phyloP scores from a whole-genome alignment of 2,113 vertebrate genomes.

The Gorsachius goisagi region DNA sequence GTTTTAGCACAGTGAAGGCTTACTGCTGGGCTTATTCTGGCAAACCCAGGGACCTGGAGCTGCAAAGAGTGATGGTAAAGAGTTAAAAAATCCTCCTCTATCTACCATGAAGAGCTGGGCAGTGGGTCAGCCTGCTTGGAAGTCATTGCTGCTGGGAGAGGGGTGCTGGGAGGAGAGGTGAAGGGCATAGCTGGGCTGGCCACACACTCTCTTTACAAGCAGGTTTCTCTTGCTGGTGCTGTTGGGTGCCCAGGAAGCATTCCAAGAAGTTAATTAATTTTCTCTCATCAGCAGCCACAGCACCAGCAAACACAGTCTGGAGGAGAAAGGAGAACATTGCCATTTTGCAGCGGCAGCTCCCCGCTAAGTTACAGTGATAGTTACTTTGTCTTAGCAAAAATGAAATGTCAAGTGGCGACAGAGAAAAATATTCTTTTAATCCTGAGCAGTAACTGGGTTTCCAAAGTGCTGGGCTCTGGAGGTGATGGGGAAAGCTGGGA shows the following conservation, averaged over 20 bases:
- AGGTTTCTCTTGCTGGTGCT: not conserved
- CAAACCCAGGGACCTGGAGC: not conserved
- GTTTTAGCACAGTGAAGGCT: not conserved
- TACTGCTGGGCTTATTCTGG: not conserved
- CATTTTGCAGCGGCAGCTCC: not conserved
- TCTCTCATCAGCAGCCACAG: not conserved
- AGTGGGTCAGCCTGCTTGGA: not conserved
- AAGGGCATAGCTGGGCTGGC: not conserved
- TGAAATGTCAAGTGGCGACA: not conserved
- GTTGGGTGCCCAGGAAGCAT: not conserved
- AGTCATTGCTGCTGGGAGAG: not conserved
- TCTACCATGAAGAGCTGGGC: not conserved
- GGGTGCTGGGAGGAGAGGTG: not conserved
- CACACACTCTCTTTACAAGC: not conserved
- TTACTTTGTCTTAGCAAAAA: slow-evolving; percentile 36
- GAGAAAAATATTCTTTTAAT: slow-evolving; percentile 5
- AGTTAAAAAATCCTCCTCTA: not conserved
- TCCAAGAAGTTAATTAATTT: slow-evolving; percentile 20
- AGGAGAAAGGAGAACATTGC: not conserved
- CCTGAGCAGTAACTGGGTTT: not conserved
- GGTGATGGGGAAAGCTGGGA: not conserved
- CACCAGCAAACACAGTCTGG: not conserved
- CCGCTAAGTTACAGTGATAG: not conserved
- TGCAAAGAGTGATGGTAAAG: not conserved
- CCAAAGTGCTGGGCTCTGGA: not conserved